Conservation (phyloP, 1,140 invertebrate species). For the Neomicropteryx cornuta region DNA sequence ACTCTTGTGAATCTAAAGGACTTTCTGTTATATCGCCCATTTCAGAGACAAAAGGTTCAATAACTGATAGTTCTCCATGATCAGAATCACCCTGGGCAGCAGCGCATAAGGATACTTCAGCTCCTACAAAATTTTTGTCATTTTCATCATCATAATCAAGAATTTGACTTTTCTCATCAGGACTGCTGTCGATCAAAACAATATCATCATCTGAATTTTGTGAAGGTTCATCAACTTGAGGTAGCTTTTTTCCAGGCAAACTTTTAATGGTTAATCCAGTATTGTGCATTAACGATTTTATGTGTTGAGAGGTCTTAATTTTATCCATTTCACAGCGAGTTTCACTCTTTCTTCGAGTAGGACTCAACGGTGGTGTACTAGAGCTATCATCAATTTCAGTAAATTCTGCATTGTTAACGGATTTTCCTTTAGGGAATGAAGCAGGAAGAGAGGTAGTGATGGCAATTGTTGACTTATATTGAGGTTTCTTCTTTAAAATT, state of each 20-base stretch:
- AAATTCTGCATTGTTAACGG: slow-evolving; percentile 48
- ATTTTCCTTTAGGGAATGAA: slow-evolving; percentile 39
- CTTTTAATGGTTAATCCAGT: too few relatives aligned
- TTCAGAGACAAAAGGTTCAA: slow-evolving; percentile 45
- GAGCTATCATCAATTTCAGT: slow-evolving; percentile 55
- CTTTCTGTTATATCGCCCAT: slow-evolving; percentile 42
- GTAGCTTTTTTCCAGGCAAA: too few relatives aligned
- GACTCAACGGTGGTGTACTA: slow-evolving; percentile 42
- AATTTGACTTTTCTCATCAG: slow-evolving; percentile 29
- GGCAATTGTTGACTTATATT: slow-evolving; percentile 37
- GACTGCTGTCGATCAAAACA: slow-evolving; percentile 24
- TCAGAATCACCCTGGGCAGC: slow-evolving; percentile 41
- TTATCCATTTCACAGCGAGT: too few relatives aligned
- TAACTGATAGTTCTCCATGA: slow-evolving; percentile 44
- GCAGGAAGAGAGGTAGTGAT: slow-evolving; percentile 37
- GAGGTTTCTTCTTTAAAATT: slow-evolving; percentile 39
- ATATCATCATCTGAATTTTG: slow-evolving; percentile 16
- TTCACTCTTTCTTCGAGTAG: too few relatives aligned
- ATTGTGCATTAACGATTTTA: too few relatives aligned
- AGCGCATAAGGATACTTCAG: slow-evolving; percentile 46
- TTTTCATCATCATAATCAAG: slow-evolving; percentile 50
- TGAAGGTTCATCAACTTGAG: slow-evolving; percentile 6
- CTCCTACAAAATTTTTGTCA: slow-evolving; percentile 45
- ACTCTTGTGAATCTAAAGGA: slow-evolving; percentile 47
- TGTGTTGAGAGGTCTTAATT: too few relatives aligned